Evolutionary conservation across 2,797 vertebrate genomes (phyloP), one percentile per base, ranked within the genome.

Genomic region (Spea hammondii): DNA sequence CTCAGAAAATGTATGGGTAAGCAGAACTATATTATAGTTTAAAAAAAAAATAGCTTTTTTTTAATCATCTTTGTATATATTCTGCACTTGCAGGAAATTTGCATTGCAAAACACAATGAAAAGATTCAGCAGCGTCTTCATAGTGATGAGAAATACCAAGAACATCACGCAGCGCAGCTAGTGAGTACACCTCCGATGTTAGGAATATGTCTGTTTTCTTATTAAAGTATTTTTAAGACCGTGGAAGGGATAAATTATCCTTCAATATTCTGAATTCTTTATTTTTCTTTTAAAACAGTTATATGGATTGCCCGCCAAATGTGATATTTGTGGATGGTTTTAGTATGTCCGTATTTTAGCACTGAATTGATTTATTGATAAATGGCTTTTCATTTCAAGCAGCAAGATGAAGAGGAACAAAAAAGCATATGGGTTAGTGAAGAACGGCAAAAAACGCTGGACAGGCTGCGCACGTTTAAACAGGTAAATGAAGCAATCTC

Each of bases 391-490:
- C 32, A 32, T 32, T 32, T 32, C 65, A 93, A 93, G 0, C 73
- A 90, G 77, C 89, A 92, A 78, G 94, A 95, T 4, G 95, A 96
- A 76, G 96, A 98, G 79, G 94, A 92, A 79, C 91, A 86, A 85
- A 95, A 89, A 84, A 96, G 87, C 13, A 90, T 89, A 69, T 92
- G 93, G 86, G 93, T 99, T 86, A 95, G 93, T 87, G 95, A 95
- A 86, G 97, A 99, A 66, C 91, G 97, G 65, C 96, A 97, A 89
- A 94, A 88, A 86, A 98, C 97, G 2, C 88, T 99, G 89, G 97
- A 98, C 83, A 88, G 97, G 86, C 96, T 99, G 32, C 95, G 96
- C 78, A 96, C 92, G 72, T 97, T 97, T 89, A 97, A 95, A 86
- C 97, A 98, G 95, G 97, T 99, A 13, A 13, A 32, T 53, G 10